These are phyloP conservation scores for Teleogryllus oceanicus DNA, from an alignment of 2,888 invertebrate species.

Conservation along the genomic window DNA sequence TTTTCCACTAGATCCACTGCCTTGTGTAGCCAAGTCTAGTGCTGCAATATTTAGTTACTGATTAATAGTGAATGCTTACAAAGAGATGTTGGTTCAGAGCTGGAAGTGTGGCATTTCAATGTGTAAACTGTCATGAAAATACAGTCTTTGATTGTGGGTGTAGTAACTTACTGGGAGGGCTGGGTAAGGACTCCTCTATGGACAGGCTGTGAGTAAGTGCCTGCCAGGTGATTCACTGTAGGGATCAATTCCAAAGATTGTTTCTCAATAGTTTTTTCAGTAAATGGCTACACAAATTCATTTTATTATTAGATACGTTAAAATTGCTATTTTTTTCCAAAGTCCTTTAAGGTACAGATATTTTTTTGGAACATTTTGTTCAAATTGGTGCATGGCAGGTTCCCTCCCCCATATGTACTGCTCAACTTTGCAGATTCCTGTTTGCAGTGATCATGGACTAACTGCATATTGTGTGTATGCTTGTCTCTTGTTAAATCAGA, in stretches of 20 bases:
- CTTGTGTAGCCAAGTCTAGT: slow-evolving; percentile 1
- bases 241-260: slow-evolving; percentile 8
- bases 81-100: neutral
- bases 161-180: neutral
- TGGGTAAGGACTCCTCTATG: neutral
- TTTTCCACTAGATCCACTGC: neutral
- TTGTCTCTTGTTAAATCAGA: neutral
- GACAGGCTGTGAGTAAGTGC: slow-evolving; percentile 18
- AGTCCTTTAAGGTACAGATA: neutral
- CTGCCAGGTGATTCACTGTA: neutral
- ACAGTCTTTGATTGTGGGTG: neutral
- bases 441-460: neutral
- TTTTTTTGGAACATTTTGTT: neutral
- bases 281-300: neutral
- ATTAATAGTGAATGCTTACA: neutral
- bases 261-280: neutral
- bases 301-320: neutral
- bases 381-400: neutral
- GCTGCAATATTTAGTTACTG: neutral
- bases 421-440: neutral
- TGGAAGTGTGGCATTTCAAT: neutral
- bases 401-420: neutral
- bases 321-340: neutral
- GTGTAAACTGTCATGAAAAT: neutral
- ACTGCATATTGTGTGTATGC: neutral